Conservation (phyloP, 2,797 vertebrate genomes). For the Sebastes cheni region DNA sequence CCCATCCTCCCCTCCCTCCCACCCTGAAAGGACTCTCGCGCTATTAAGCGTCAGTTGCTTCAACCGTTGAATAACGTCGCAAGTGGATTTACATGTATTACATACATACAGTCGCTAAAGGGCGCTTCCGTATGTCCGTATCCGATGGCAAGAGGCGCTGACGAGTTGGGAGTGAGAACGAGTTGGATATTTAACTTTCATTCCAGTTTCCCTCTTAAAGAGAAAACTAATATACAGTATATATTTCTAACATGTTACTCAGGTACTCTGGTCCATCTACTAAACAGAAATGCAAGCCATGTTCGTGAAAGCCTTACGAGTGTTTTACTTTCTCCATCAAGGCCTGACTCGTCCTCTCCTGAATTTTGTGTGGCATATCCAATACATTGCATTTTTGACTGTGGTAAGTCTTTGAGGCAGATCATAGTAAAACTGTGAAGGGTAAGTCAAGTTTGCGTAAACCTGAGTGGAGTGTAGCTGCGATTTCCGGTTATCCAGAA, state of each 20-base stretch:
- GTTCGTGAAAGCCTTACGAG: background rate
- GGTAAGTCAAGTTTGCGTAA: slow-evolving; percentile 44
- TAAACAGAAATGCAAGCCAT: background rate
- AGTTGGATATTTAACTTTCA: too few relatives aligned
- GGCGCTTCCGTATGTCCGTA: too few relatives aligned
- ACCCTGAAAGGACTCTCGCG: too few relatives aligned
- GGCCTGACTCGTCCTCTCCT: background rate
- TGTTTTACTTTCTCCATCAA: background rate
- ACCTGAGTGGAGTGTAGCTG: background rate
- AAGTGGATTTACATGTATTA: too few relatives aligned
- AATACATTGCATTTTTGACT: background rate
- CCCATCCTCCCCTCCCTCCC: too few relatives aligned
- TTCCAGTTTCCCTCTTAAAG: too few relatives aligned
- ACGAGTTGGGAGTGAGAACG: too few relatives aligned
- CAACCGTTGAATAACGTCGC: too few relatives aligned
- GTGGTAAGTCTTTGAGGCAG: background rate
- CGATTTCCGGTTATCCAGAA: background rate
- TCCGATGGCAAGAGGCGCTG: too few relatives aligned
- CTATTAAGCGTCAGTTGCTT: too few relatives aligned
- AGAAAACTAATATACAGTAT: too few relatives aligned
- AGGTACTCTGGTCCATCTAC: background rate
- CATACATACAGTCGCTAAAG: too few relatives aligned
- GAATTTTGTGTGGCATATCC: background rate
- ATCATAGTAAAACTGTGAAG: slow-evolving; percentile 22
- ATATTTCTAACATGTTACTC: background rate